Evolutionary conservation across 2,113 vertebrate genomes (phyloP), one percentile per base, ranked within the genome.

Genomic region (Bombycilla garrulus): DNA sequence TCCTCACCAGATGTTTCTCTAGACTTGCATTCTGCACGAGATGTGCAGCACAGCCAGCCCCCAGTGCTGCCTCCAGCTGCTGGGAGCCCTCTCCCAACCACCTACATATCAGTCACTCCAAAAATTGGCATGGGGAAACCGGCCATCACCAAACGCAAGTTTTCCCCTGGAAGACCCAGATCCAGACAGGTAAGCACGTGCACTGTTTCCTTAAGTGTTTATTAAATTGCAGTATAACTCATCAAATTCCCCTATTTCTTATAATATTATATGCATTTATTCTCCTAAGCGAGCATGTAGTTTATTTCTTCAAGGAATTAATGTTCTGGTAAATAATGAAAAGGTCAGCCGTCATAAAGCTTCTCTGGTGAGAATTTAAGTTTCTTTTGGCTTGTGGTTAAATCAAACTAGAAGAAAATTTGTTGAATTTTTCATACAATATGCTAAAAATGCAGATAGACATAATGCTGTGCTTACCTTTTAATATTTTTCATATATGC

Each of bases 71-170:
- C 62, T 92, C 97, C 97, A 67, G 66, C 97, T 94, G 98, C 95
- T 85, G 98, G 95, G 35, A 92, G 95, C 76, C n/a, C 96, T 97
- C 80, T 97, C 97, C 96, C 98, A 40, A 94, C 98, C 6, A 97
- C 98, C 1, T 98, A 99, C 73, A 96, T 99, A 95, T 97, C 99
- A 22, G 97, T 99, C 90, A 98, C 98, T 89, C 99, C 98, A 88
- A 99, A 99, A 97, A 99, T 99, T 7, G 99, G 99, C 81, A 99
- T 99, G 99, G 99, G 99, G 7, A 99, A 99, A 90, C 99, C 99
- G 3, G 99, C 99, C 96, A 99, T 99, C 97, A 98, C 99, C 81
- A 99, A 99, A 97, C 98, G 99, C 97, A 99, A 99, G 92, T 99
- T 99, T 96, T 99, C 99, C 70, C 99, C 99, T 2, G 99, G 99